phyloP scores from a whole-genome alignment of 2,888 invertebrate genomes.

The Terebella lapidaria region DNA sequence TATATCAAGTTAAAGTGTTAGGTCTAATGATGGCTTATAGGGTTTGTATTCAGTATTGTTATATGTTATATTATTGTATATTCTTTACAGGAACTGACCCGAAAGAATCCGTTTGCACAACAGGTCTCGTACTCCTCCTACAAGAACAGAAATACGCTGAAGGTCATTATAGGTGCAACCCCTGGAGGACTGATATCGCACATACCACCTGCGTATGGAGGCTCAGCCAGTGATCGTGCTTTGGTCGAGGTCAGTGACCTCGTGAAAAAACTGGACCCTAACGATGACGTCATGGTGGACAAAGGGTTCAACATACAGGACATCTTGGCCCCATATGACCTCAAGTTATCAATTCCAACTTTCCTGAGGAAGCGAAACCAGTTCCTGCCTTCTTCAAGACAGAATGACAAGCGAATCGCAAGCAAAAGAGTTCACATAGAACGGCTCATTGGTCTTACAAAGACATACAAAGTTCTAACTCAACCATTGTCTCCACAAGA shows the following conservation, averaged over 20 bases:
- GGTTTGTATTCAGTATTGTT: neutral
- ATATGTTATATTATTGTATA: conserved; percentile 27
- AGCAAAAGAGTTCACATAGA: conserved; percentile 27
- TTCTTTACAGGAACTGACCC: conserved; percentile 29
- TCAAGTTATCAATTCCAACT: conserved; percentile 24
- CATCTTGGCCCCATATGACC: conserved; percentile 20
- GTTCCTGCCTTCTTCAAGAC: conserved; percentile 13
- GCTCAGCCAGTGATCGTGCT: conserved; percentile 28
- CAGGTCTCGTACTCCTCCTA: conserved; percentile 29
- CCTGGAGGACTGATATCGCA: conserved; percentile 27
- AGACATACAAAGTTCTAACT: conserved; percentile 16
- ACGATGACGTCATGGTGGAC: conserved; percentile 14
- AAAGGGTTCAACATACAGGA: conserved; percentile 22
- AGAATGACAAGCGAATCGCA: conserved; percentile 21
- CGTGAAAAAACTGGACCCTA: neutral
- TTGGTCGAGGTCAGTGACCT: conserved; percentile 9
- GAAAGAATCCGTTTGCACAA: conserved; percentile 21
- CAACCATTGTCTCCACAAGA: conserved; percentile 8
- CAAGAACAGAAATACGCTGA: conserved; percentile 30
- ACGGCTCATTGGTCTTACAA: conserved; percentile 22
- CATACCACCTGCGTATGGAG: conserved; percentile 28
- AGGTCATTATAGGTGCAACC: conserved; percentile 24
- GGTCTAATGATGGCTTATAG: too few species aligned
- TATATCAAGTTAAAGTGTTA: neutral
- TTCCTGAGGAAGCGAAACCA: conserved; percentile 26